Evolutionary conservation across 1,140 invertebrate species (phyloP), one percentile per base, ranked within the genome.

Genomic region (Holcopasites calliopsidis): DNA sequence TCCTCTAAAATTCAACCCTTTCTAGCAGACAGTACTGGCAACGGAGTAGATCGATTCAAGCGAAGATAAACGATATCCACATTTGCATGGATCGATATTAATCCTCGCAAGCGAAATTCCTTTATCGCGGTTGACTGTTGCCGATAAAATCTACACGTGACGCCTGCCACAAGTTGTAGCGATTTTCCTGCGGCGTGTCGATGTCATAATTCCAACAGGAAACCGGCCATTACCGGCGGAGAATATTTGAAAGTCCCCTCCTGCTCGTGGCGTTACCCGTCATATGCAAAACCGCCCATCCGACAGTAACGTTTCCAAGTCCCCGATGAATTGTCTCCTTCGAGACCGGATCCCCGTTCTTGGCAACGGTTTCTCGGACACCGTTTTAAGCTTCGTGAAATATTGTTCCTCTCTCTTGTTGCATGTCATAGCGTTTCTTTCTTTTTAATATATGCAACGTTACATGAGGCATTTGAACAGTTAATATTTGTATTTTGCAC

Each of bases 141-240:
- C 31, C 66, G 82, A 85, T 85, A 76, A 73, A 33, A 84, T 80
- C 81, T 80, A 68, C 38, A 55, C 78, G 81, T 71, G 69, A 75
- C 35, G 6, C 38, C 44, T 6, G 16, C n/a, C 31, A 35, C 66
- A 21, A 35, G 18, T 10, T 4, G 75, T 58, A 47, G 68, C 73
- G 66, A 81, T 85, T 84, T 84, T 78, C 76, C 72, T 47, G 33
- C 71, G 75, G 64, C 64, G 40, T 38, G 73, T 31, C 62, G 47
- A 80, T 76, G 62, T 54, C 62, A 70, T 82, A 82, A 82, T 80
- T 26, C 40, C 28, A 33, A 28, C 57, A 58, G 80, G 80, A 82
- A 82, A 68, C 76, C 50, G 40, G 54, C 52, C 69, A 68, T 82
- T 82, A 82, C 77, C 79, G 40, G 50, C 69, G 79, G 79, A 82